Evolutionary conservation across 2,888 invertebrate species (phyloP), one percentile per base, ranked within the genome.

Genomic region (Ochropleura leucogaster): DNA sequence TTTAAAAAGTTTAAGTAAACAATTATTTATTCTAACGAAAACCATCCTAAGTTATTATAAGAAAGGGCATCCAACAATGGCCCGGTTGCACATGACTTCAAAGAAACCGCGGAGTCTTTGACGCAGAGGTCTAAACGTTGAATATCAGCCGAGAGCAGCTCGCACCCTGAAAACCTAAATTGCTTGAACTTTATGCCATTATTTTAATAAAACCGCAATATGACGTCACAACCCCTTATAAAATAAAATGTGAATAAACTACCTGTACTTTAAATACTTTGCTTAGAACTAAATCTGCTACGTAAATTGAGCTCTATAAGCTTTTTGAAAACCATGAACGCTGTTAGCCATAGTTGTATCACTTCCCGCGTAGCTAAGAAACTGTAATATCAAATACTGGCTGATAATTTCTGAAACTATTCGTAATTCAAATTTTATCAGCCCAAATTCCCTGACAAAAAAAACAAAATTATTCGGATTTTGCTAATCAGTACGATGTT

Each of bases 81-180:
- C 71, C 68, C 65, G 73, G 81, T 82, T 92, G 90, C 90, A 88
- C 83, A 82, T 88, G 90, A 92, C 87, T 87, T 88, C 90, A 92
- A 91, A 93, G 90, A 82, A 85, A 90, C 89, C 90, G 79, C 89
- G 57, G 57, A 82, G 86, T 85, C 91, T 92, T 91, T 90, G 90
- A 87, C 57, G 78, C 80, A 77, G 74, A 81, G 83, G 75, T 74
- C 72, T 80, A 79, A 79, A 88, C 85, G 83, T 84, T 83, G 80
- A 80, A 88, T 83, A 89, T 86, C 82, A 85, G 78, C 80, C 73
- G 82, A 81, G 85, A 74, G 47, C 62, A 77, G 68, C 65, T 68
- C 68, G 80, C 72, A 82, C 66, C 77, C 69, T 66, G 79, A 77
- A 71, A 81, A 82, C 82, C 80, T 85, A 77, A 85, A 78, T 81